Conservation (phyloP, 2,113 vertebrate genomes). For the Lagenorhynchus albirostris region DNA sequence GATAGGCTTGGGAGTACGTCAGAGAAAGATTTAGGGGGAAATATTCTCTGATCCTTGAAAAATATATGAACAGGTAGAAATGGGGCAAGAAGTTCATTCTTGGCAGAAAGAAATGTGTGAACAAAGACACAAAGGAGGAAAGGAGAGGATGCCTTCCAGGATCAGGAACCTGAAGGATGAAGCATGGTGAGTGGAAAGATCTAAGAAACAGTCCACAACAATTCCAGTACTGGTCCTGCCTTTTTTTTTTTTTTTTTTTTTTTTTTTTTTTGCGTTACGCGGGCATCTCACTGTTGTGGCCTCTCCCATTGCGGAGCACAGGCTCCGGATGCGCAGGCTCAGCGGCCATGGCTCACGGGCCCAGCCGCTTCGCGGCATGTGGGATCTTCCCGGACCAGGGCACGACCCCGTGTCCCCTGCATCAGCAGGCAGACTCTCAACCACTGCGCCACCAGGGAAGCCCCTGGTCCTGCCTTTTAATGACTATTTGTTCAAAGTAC, state of each 20-base stretch:
- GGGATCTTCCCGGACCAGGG: too few species aligned
- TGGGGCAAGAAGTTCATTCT: not conserved
- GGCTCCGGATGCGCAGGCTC: too few species aligned
- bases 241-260: not conserved
- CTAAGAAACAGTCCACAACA: not conserved
- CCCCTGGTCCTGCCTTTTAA: not conserved
- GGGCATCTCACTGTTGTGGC: too few species aligned
- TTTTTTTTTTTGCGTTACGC: not conserved
- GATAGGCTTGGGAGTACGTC: not conserved
- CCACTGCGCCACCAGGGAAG: too few species aligned
- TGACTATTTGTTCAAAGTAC: not conserved
- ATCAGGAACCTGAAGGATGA: not conserved
- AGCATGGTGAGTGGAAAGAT: not conserved
- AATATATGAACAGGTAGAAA: not conserved
- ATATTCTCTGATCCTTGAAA: not conserved
- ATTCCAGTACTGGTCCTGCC: not conserved
- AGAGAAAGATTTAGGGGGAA: constrained; percentile 16
- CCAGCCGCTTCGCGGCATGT: too few species aligned
- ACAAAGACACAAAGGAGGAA: not conserved
- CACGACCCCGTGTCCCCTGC: too few species aligned
- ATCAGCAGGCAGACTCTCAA: too few species aligned
- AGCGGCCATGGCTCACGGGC: too few species aligned
- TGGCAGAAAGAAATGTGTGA: not conserved
- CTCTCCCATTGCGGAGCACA: too few species aligned
- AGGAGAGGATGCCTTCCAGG: not conserved